Conservation (phyloP, 2,797 vertebrate genomes). For the Tauraco hartlaubi region DNA sequence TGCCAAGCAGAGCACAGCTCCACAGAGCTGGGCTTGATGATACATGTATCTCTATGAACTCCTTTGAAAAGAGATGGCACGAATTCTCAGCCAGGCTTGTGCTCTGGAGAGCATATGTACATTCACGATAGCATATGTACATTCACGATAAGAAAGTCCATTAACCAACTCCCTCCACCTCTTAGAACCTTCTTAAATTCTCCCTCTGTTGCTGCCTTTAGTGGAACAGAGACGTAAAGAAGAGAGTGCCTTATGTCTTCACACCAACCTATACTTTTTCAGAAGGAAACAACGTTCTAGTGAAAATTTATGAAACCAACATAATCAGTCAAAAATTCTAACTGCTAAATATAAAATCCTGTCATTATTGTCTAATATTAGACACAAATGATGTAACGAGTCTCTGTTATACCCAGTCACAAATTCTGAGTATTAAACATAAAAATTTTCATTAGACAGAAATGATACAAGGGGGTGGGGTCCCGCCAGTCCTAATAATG, state of each 20-base stretch:
- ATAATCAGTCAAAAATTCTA: background rate
- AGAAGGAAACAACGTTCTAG: background rate
- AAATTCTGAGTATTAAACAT: background rate
- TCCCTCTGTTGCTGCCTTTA: background rate
- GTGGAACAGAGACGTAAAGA: background rate
- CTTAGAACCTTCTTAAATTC: background rate
- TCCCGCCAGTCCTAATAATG: background rate
- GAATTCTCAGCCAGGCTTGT: background rate
- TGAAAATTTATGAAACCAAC: background rate
- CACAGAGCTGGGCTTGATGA: background rate
- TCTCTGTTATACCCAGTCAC: background rate
- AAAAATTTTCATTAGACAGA: background rate
- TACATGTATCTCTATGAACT: accelerated
- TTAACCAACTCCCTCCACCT: background rate
- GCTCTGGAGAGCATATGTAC: background rate
- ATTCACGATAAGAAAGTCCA: background rate
- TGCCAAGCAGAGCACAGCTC: background rate
- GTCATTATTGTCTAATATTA: background rate
- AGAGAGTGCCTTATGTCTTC: background rate
- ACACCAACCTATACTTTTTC: background rate
- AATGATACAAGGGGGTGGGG: background rate
- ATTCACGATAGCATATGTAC: background rate
- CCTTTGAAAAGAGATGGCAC: background rate
- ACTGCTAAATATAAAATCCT: background rate
- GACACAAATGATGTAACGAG: background rate